Conservation (phyloP, 2,888 invertebrate genomes). For the Leistus spinibarbis region DNA sequence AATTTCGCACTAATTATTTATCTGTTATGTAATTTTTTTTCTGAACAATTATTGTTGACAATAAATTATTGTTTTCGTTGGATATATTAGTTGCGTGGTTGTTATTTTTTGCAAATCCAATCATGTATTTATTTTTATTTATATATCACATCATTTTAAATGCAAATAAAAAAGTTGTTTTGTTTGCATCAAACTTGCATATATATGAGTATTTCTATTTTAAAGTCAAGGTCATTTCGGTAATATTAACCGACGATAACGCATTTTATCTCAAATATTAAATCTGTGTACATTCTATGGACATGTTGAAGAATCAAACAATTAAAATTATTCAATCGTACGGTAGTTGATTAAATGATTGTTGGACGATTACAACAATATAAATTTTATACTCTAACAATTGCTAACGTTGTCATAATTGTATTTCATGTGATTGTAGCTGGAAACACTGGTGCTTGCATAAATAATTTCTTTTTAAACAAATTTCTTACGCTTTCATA, state of each 20-base stretch:
- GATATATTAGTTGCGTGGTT: background rate
- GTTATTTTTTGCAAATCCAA: constrained; percentile 7
- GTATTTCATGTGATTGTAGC: no score
- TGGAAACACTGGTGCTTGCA: no score
- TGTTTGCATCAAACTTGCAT: constrained; percentile 32
- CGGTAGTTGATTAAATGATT: no score
- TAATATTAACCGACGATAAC: background rate
- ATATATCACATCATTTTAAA: constrained; percentile 37
- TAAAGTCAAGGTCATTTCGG: constrained; percentile 27
- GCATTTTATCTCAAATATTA: background rate
- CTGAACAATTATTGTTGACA: background rate
- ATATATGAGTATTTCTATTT: constrained; percentile 32
- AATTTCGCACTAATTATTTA: no score
- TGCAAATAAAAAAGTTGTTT: constrained; percentile 37
- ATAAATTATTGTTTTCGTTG: background rate
- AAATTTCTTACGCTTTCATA: no score
- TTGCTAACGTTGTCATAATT: no score
- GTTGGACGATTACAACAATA: no score
- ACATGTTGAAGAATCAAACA: no score
- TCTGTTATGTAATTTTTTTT: no score
- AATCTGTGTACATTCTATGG: background rate
- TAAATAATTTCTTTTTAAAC: no score
- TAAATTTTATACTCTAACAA: no score
- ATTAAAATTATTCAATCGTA: no score
- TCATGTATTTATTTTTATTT: constrained; percentile 19